These are phyloP conservation scores for Tragelaphus imberbis DNA, from an alignment of 2,113 vertebrate species.

Conservation along the genomic window DNA sequence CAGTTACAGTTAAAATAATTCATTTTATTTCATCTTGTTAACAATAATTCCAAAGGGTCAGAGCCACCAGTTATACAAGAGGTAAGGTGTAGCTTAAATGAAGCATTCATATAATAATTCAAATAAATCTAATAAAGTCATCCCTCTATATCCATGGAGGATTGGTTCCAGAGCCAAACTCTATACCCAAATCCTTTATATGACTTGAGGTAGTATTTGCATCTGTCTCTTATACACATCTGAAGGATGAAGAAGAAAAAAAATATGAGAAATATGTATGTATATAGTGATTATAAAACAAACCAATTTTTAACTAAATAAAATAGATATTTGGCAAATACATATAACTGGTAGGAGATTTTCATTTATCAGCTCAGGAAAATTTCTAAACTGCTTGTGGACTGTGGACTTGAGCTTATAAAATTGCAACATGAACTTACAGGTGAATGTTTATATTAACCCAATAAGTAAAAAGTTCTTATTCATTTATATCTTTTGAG, in stretches of 20 bases:
- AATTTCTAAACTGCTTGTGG: neutral
- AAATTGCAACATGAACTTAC: neutral
- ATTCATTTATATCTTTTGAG: neutral
- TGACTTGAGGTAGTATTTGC: neutral
- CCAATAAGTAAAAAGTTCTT: neutral
- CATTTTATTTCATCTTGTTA: conserved; percentile 65
- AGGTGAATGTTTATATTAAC: neutral
- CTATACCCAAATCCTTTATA: neutral
- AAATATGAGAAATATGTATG: neutral
- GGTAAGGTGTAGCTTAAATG: conserved; percentile 65
- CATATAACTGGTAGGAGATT: neutral
- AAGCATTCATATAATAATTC: conserved; percentile 63
- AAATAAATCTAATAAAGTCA: conserved; percentile 5
- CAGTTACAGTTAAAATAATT: conserved; percentile 68
- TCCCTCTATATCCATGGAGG: neutral
- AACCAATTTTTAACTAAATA: neutral
- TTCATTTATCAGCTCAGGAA: neutral
- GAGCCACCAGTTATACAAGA: conserved; percentile 63
- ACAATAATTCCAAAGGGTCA: conserved; percentile 60
- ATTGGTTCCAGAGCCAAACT: neutral
- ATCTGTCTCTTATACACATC: no score
- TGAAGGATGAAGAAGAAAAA: neutral
- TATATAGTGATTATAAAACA: neutral
- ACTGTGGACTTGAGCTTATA: neutral
- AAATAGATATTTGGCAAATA: neutral